Percentiles rank a stretch among this genome's conserved stretches.
phyloP scores from a whole-genome alignment of 2,888 invertebrate genomes.

The Lasioglossum zephyrum region DNA sequence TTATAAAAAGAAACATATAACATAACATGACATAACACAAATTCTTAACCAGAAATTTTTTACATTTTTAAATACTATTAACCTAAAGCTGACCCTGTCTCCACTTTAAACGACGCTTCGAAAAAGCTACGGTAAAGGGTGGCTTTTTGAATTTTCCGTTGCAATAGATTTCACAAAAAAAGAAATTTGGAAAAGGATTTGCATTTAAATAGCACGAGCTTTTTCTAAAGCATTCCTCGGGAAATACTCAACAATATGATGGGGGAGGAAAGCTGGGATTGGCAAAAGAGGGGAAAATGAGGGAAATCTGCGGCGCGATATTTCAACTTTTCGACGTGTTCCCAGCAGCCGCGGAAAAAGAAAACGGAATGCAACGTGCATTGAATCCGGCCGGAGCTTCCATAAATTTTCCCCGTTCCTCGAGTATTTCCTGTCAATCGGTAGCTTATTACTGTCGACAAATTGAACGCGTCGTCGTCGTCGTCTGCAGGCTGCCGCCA shows the following conservation, averaged over 20 bases:
- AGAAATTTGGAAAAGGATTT: background rate
- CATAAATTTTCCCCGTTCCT: conserved; percentile 45
- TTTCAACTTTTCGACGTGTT: conserved; percentile 18
- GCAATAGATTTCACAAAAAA: too few relatives aligned
- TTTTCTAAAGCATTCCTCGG: background rate
- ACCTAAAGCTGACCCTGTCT: too few relatives aligned
- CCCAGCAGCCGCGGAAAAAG: background rate
- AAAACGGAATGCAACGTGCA: conserved; percentile 25
- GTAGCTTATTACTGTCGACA: conserved; percentile 52
- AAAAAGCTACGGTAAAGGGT: background rate
- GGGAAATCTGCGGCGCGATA: conserved; percentile 11
- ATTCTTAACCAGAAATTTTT: too few relatives aligned
- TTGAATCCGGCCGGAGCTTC: conserved; percentile 36
- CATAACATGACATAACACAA: too few relatives aligned
- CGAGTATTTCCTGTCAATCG: conserved; percentile 56
- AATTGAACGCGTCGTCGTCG: conserved; percentile 41
- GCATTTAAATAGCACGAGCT: background rate
- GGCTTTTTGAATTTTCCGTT: background rate
- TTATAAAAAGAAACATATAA: too few relatives aligned
- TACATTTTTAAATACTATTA: too few relatives aligned
- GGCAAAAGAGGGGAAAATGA: background rate
- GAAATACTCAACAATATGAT: background rate
- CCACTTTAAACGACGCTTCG: too few relatives aligned
- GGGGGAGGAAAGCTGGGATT: background rate
- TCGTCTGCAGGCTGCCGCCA: conserved; percentile 8